Evolutionary conservation across 2,113 vertebrate genomes (phyloP).

Genomic region (Tachysurus fulvidraco): DNA sequence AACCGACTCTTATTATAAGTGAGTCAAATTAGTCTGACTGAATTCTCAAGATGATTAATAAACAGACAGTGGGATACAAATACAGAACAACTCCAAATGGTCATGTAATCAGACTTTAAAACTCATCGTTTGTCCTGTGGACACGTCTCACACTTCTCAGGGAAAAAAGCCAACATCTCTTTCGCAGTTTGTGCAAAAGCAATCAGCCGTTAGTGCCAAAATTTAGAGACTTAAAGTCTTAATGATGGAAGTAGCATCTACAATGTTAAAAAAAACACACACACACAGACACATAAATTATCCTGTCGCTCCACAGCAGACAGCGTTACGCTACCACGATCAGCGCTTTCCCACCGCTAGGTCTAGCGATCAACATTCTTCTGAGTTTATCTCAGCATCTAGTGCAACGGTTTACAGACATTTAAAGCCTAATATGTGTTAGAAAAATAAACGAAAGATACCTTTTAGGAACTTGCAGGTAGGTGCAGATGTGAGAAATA

Average conservation of each 20-base stretch:
- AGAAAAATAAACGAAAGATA: slow-evolving; percentile 4
- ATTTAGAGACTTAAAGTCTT: slow-evolving; percentile 45
- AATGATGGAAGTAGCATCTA: slow-evolving; percentile 32
- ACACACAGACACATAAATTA: slow-evolving; percentile 36
- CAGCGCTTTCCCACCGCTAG: slow-evolving; percentile 42
- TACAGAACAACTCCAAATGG: background rate
- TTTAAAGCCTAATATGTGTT: slow-evolving; percentile 53
- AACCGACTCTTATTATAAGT: background rate
- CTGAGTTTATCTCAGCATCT: slow-evolving; percentile 62
- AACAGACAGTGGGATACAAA: slow-evolving; percentile 4
- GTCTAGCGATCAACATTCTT: slow-evolving; percentile 65
- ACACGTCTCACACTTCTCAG: slow-evolving; percentile 8
- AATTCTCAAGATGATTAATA: background rate
- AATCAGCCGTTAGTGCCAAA: slow-evolving; percentile 43
- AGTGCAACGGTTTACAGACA: slow-evolving; percentile 65
- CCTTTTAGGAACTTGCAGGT: background rate
- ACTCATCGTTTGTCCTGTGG: background rate
- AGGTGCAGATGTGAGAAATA: background rate
- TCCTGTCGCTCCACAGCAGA: slow-evolving; percentile 48
- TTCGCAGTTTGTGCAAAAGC: slow-evolving; percentile 41
- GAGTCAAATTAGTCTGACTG: background rate
- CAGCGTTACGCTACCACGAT: slow-evolving; percentile 52
- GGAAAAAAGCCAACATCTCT: background rate
- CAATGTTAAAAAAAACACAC: background rate
- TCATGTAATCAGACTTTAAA: background rate